Evolutionary conservation across 1,140 invertebrate species (phyloP).

Genomic region (Drosophila virilis): DNA sequence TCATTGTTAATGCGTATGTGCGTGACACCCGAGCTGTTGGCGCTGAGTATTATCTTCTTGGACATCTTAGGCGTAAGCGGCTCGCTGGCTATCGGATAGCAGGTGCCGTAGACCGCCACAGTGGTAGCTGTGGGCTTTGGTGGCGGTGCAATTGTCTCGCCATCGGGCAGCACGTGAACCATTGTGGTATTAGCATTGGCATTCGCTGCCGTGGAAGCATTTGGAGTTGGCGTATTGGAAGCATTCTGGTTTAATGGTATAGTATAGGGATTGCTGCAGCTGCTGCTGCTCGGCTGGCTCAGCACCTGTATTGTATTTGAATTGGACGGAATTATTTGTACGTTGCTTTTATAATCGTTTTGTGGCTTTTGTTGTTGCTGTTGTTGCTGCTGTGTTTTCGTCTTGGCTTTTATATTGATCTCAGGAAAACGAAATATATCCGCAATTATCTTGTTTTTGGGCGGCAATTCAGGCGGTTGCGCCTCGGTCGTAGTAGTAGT

Average conservation of each 20-base stretch:
- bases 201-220: constrained; percentile 32
- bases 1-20: constrained; percentile 78
- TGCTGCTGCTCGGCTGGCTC: constrained; percentile 41
- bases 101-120: constrained; percentile 78
- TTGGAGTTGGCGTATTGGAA: constrained; percentile 26
- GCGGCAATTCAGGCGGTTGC: constrained; percentile 64
- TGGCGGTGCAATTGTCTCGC: constrained; percentile 17
- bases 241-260: constrained; percentile 58
- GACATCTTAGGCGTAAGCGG: constrained; percentile 68
- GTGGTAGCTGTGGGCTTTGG: constrained; percentile 44
- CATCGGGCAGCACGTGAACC: constrained; percentile 67
- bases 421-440: constrained; percentile 82
- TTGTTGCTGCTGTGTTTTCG: constrained; percentile 39
- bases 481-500: constrained; percentile 41
- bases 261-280: constrained; percentile 59
- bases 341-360: constrained; percentile 82
- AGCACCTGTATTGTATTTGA: constrained; percentile 73
- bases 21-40: constrained; percentile 76
- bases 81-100: constrained; percentile 56
- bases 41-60: constrained; percentile 80
- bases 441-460: constrained; percentile 53
- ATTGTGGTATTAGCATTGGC: constrained; percentile 62
- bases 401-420: constrained; percentile 49
- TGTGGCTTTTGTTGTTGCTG: constrained; percentile 37
- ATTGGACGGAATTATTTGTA: constrained; percentile 84